These are phyloP conservation scores for Asobara japonica DNA, from an alignment of 1,140 invertebrate genomes.

Conservation along the genomic window DNA sequence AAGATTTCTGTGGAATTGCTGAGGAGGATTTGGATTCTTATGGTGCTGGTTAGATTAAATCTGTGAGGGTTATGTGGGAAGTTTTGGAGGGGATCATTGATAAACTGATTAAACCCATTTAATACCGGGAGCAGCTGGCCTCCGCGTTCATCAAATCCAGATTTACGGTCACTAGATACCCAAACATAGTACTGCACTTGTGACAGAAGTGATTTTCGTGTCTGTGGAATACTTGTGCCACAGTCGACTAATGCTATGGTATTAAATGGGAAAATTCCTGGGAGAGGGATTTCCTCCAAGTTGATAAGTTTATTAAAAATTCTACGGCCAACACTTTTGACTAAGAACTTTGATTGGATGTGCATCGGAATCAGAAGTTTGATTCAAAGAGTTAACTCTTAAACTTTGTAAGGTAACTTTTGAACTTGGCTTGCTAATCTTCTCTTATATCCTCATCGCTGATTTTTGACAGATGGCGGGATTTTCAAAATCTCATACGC, in stretches of 20 bases:
- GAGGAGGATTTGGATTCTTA: neutral
- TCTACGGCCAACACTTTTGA: neutral
- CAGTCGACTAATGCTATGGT: neutral
- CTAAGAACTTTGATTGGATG: conserved; percentile 29
- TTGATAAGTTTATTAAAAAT: conserved; percentile 24
- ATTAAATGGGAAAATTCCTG: neutral
- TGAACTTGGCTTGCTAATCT: conserved; percentile 21
- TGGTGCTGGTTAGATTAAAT: neutral
- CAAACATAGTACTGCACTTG: neutral
- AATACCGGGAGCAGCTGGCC: neutral
- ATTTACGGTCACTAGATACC: neutral
- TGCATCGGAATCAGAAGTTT: conserved; percentile 24
- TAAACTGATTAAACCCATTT: neutral
- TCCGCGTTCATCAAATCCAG: neutral
- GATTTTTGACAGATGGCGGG: neutral
- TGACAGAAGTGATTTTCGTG: neutral
- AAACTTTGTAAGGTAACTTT: conserved; percentile 22
- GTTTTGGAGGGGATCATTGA: neutral
- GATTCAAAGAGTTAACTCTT: conserved; percentile 18
- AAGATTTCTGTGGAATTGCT: neutral
- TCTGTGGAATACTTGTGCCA: neutral
- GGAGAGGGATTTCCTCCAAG: neutral
- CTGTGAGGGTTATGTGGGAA: neutral
- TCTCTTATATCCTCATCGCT: neutral
- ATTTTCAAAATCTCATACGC: neutral